Evolutionary conservation across 1,140 invertebrate genomes (phyloP).

Genomic region (Pseudomyrmex pallidus): DNA sequence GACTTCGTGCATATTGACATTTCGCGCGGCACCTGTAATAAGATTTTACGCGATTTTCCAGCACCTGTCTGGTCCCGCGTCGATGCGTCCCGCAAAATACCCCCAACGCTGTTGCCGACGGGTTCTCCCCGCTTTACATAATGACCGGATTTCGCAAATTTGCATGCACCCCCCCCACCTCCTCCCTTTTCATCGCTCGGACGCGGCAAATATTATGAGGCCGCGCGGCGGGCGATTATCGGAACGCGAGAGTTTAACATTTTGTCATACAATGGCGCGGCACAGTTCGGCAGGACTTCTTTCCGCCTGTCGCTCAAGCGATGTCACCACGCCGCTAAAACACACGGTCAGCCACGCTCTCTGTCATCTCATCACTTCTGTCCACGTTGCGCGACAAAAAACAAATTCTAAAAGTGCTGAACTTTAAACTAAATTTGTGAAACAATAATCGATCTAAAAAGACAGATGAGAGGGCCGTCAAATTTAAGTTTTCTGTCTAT

Average conservation of each 20-base stretch:
- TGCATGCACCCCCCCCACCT: slow-evolving; percentile 21
- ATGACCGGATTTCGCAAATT: slow-evolving; percentile 50
- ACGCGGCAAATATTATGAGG: slow-evolving; percentile 20
- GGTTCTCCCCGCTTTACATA: slow-evolving; percentile 40
- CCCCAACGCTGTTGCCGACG: slow-evolving; percentile 2
- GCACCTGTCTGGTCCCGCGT: background rate
- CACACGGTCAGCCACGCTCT: background rate
- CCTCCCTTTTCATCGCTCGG: background rate
- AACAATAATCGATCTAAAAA: slow-evolving; percentile 15
- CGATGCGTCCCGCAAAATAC: slow-evolving; percentile 42
- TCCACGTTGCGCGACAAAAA: background rate
- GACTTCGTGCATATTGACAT: background rate
- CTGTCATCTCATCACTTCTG: background rate
- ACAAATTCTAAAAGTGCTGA: background rate
- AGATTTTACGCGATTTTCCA: slow-evolving; percentile 2
- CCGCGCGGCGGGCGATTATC: slow-evolving; percentile 2
- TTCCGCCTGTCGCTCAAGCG: slow-evolving; percentile 28
- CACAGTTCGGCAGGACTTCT: slow-evolving; percentile 29
- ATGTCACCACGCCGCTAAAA: slow-evolving; percentile 13
- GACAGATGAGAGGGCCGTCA: no score
- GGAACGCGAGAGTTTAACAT: slow-evolving; percentile 27
- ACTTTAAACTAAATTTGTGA: background rate
- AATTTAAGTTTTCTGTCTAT: background rate
- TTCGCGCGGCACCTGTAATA: background rate
- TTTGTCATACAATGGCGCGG: slow-evolving; percentile 40